Base-by-base conservation (phyloP, 1,140 invertebrate species). In the Calephelis nemesis region DNA sequence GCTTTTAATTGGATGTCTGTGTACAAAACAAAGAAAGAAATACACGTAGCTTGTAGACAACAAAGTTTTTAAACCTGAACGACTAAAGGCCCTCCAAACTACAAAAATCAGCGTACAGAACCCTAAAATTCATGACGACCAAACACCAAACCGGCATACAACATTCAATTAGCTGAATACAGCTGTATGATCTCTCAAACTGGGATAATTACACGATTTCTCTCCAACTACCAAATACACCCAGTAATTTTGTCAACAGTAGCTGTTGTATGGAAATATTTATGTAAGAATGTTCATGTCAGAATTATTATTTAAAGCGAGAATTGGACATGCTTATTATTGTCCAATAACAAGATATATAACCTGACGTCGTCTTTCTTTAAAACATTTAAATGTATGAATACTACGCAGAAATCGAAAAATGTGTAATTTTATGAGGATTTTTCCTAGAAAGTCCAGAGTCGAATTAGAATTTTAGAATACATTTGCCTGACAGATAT, bases 181-280 rank as follows among this genome's bases (percentile, higher is more conserved):
- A 58, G 54, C 54, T 58, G 54, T 58, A 58, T 19, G 4, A 12
- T 58, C 54, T 58, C 54, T 39, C 54, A 58, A 58, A 58, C 54
- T 15, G 54, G 30, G 19, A 58, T 58, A 58, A 58, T 58, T 58
- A 30, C 54, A 58, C 15, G 54, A 58, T 58, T 58, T 58, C 54
- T 40, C 54, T 30, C 10, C 54, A 58, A 30, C 19, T 10, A 54
- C 52, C 52, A 54, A 54, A 54, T 54, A 54, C 52, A 54, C 15
- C 52, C 52, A 54, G 52, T 54, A 54, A 54, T 54, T 54, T 54
- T 19, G 52, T 54, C 15, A 54, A 54, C 52, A 54, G 52, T 54
- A 54, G 50, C 50, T 13, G 19, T 54, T 19, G 12, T 54, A 54
- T 54, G 50, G 50, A 54, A 54, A 54, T 54, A 54, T 54, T 54